Percentiles rank a stretch among this genome's conserved stretches.
Evolutionary conservation across 2,888 invertebrate genomes (phyloP).

Genomic region (Troides oblongomaculatus): DNA sequence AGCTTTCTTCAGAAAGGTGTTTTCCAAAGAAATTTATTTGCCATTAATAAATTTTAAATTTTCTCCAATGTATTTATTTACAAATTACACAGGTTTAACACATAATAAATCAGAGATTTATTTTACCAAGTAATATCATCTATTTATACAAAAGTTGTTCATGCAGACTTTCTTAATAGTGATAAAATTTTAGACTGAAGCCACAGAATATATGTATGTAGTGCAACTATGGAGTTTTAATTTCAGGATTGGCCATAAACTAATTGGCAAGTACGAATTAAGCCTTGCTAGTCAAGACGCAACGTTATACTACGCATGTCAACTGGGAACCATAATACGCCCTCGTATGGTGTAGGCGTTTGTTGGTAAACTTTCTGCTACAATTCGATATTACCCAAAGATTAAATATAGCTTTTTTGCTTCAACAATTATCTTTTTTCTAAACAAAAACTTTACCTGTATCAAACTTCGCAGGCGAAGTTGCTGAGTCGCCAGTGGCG

Average conservation of each 20-base stretch:
- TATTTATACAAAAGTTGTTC: too few relatives aligned
- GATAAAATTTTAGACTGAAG: not conserved
- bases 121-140: too few relatives aligned
- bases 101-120: too few relatives aligned
- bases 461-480: constrained; percentile 88
- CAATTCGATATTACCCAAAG: not conserved
- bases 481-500: constrained; percentile 91
- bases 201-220: not conserved
- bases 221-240: not conserved
- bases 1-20: too few relatives aligned
- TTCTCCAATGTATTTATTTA: too few relatives aligned
- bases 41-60: too few relatives aligned
- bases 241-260: not conserved
- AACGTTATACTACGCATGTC: constrained; percentile 7
- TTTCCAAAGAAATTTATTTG: too few relatives aligned
- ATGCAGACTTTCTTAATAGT: too few relatives aligned
- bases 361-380: constrained; percentile 52
- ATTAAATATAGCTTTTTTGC: not conserved
- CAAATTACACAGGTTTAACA: too few relatives aligned
- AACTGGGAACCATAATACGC: constrained; percentile 5
- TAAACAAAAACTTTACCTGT: constrained; percentile 76
- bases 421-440: not conserved
- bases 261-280: not conserved
- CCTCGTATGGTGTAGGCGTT: constrained; percentile 49
- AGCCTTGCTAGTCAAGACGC: not conserved